Evolutionary conservation across 2,888 invertebrate species (phyloP).

Genomic region (Theretra japonica): DNA sequence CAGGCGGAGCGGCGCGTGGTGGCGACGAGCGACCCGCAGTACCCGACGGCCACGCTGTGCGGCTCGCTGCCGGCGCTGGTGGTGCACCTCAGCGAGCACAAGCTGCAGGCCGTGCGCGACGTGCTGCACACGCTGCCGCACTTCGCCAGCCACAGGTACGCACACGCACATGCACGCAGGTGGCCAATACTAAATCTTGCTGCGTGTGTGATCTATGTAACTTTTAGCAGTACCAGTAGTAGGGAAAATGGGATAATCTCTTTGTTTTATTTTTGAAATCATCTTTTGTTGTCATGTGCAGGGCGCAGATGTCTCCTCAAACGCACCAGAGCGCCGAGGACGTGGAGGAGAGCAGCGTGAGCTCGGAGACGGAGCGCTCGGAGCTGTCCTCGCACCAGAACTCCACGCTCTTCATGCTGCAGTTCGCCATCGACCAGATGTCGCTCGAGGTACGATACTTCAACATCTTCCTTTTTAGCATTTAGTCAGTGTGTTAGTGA

Average conservation of each 20-base stretch:
- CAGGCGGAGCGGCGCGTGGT: constrained; percentile 92
- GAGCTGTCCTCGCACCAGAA: constrained; percentile 72
- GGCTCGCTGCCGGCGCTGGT: constrained; percentile 95
- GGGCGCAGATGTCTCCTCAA: constrained; percentile 38
- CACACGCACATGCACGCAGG: not conserved
- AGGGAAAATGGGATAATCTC: no score
- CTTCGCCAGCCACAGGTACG: constrained; percentile 25
- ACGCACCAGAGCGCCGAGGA: constrained; percentile 39
- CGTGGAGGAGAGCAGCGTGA: constrained; percentile 75
- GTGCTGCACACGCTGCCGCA: constrained; percentile 48
- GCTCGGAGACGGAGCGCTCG: constrained; percentile 74
- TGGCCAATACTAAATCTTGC: no score
- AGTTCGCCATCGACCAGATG: constrained; percentile 95
- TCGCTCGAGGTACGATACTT: constrained; percentile 88
- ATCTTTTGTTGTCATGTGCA: constrained; percentile 30
- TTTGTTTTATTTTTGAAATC: not conserved
- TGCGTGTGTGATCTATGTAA: no score
- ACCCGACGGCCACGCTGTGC: constrained; percentile 92
- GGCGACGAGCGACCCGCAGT: constrained; percentile 93
- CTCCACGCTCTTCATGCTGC: constrained; percentile 89
- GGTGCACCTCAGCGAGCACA: constrained; percentile 95
- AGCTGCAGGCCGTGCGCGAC: constrained; percentile 85
- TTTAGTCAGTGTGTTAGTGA: no score
- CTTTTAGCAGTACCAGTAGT: no score
- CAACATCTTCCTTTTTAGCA: no score